Evolutionary conservation across 2,888 invertebrate genomes (phyloP).

Genomic region (Noctuana brunneofusca): DNA sequence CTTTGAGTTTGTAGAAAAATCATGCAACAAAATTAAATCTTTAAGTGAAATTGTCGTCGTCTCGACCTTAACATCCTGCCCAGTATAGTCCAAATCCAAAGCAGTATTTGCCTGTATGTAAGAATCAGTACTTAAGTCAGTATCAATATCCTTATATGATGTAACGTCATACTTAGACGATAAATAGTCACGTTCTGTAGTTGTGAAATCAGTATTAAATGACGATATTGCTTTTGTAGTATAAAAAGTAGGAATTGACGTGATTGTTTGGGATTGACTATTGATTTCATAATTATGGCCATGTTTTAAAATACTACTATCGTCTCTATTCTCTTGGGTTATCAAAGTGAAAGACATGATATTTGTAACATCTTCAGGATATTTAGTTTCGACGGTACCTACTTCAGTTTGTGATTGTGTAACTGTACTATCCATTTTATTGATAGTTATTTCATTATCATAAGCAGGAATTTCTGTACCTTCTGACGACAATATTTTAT

Average conservation of each 20-base stretch:
- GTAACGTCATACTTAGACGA: background rate
- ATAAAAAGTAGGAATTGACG: background rate
- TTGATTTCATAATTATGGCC: background rate
- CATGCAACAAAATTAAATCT: background rate
- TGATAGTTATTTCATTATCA: background rate
- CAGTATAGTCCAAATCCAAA: background rate
- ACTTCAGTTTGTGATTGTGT: constrained; percentile 13
- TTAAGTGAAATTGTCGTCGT: background rate
- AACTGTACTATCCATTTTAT: background rate
- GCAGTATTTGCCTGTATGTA: background rate
- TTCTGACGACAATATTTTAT: background rate
- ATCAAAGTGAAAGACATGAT: background rate
- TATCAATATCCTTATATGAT: background rate
- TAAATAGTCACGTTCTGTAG: background rate
- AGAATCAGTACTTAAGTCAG: background rate
- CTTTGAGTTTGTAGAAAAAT: background rate
- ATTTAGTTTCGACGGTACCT: background rate
- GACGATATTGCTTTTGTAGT: background rate
- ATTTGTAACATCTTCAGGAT: background rate
- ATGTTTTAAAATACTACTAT: background rate
- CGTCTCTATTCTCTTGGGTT: background rate
- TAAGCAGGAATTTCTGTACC: background rate
- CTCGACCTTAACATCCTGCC: background rate
- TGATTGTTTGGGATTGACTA: background rate
- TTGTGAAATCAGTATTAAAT: constrained; percentile 3